These are phyloP conservation scores for Riparia riparia DNA, from an alignment of 2,113 vertebrate species.

Conservation along the genomic window DNA sequence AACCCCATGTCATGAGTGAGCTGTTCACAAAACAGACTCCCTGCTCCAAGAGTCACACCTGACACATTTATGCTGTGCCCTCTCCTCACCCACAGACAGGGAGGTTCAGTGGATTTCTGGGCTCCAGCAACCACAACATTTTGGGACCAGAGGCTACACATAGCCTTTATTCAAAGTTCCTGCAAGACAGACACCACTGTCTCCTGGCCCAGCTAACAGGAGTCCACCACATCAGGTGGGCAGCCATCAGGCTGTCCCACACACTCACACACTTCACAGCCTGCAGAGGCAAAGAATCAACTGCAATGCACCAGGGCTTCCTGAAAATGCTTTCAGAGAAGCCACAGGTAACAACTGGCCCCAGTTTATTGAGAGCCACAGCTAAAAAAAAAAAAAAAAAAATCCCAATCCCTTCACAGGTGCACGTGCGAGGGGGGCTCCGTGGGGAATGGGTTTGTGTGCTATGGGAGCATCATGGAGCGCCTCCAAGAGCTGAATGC, in stretches of 20 bases:
- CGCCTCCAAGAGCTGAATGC: conserved; percentile 84
- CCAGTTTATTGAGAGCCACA: not conserved
- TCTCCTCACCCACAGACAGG: not conserved
- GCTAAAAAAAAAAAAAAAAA: not conserved
- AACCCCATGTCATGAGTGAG: rapidly evolving
- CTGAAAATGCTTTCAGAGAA: not conserved
- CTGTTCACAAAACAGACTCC: not conserved
- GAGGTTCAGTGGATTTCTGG: not conserved
- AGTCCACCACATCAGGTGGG: not conserved
- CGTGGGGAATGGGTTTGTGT: conserved; percentile 83
- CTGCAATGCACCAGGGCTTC: rapidly evolving
- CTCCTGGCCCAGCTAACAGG: not conserved
- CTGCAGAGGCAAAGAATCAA: not conserved
- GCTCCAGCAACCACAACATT: not conserved
- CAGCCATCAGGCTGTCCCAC: not conserved
- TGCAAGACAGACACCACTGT: rapidly evolving
- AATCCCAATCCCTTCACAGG: conserved; percentile 54
- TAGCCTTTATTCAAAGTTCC: not conserved
- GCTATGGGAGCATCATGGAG: conserved; percentile 88
- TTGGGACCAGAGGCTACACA: not conserved
- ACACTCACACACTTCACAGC: not conserved
- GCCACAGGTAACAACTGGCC: not conserved
- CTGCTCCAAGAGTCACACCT: rapidly evolving
- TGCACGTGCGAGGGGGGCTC: conserved; percentile 85
- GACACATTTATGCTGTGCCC: rapidly evolving